Percentiles rank a stretch among this genome's conserved stretches.
phyloP scores from a whole-genome alignment of 2,797 vertebrate genomes.

The Margarornis squamiger region DNA sequence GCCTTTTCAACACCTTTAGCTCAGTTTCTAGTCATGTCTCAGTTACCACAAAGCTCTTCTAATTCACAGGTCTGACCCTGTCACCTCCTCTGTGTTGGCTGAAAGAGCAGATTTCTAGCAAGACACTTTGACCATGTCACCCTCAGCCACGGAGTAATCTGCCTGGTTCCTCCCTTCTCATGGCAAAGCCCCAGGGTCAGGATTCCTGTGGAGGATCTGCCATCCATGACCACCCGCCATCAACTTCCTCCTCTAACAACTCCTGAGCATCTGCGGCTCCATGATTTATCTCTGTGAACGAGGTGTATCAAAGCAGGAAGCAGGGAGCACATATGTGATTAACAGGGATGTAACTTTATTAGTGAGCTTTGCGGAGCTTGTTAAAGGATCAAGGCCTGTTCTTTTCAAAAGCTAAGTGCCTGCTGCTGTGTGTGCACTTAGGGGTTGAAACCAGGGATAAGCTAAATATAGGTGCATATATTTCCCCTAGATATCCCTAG shows the following conservation, averaged over 20 bases:
- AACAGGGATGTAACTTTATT: background rate
- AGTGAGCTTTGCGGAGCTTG: conserved; percentile 11
- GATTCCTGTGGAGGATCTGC: background rate
- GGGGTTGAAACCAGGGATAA: conserved; percentile 52
- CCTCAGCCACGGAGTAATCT: background rate
- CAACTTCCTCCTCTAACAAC: background rate
- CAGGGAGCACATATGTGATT: background rate
- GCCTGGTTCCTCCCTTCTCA: background rate
- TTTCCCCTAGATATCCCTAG: conserved; percentile 55
- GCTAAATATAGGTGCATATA: conserved; percentile 65
- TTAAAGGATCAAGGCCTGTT: conserved; percentile 35
- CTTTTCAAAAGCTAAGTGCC: conserved; percentile 28
- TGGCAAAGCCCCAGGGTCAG: background rate
- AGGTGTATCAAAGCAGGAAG: background rate
- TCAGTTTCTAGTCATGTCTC: background rate
- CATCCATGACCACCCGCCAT: background rate
- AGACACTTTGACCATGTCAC: background rate
- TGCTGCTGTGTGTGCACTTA: conserved; percentile 30
- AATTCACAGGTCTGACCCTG: background rate
- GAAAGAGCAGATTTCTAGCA: background rate
- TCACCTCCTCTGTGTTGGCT: background rate
- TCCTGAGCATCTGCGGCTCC: background rate
- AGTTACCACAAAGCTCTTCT: background rate
- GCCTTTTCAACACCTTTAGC: background rate
- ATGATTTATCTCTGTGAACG: background rate